Percentiles rank a stretch among this genome's conserved stretches.
Evolutionary conservation across 2,113 vertebrate genomes (phyloP).

Genomic region (Entomyzon cyanotis): DNA sequence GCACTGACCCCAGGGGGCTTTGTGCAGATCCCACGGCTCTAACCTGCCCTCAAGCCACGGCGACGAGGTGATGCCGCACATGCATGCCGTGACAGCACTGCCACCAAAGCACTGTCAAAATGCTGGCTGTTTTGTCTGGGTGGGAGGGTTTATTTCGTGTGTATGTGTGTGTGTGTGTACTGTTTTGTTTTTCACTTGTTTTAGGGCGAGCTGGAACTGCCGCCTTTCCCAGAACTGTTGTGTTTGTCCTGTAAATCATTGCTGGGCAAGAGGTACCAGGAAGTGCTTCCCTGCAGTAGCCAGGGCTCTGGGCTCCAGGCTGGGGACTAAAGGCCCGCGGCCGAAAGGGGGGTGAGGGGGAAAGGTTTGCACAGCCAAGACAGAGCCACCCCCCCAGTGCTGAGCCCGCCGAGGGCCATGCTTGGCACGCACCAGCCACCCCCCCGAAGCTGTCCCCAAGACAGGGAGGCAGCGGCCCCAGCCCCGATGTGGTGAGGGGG

Average conservation of each 20-base stretch:
- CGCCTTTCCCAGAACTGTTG: neutral
- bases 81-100: rapidly evolving
- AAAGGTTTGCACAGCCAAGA: neutral
- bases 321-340: neutral
- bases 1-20: rapidly evolving
- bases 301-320: neutral
- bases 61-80: rapidly evolving
- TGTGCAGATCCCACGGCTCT: neutral
- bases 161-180: no score
- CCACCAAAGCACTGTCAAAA: neutral
- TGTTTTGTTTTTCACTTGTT: neutral
- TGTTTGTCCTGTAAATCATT: neutral
- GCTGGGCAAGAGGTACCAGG: neutral
- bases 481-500: rapidly evolving
- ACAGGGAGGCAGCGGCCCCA: rapidly evolving
- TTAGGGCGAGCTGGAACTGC: neutral
- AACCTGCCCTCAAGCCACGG: neutral
- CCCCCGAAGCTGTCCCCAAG: neutral
- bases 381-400: neutral
- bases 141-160: neutral
- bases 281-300: neutral
- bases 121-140: neutral
- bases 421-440: rapidly evolving
- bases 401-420: neutral
- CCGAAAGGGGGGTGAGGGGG: neutral